Conservation (phyloP, 1,140 invertebrate genomes). For the Lethrus apterus region DNA sequence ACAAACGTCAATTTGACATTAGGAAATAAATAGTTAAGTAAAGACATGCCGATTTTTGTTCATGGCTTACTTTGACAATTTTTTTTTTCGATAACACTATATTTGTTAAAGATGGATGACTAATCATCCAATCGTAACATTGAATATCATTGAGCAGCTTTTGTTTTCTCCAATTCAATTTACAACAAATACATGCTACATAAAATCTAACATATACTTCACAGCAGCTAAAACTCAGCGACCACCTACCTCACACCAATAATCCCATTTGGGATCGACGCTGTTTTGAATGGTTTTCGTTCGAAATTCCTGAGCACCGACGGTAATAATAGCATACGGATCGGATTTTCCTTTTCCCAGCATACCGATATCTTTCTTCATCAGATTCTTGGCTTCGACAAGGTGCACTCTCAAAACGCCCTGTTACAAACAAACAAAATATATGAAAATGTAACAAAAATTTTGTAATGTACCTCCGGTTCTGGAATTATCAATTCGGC, state of each 20-base stretch:
- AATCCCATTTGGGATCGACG: conserved; percentile 91
- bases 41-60: too few relatives aligned
- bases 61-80: too few relatives aligned
- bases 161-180: too few relatives aligned
- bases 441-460: not conserved
- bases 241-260: conserved; percentile 79
- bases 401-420: conserved; percentile 80
- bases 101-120: too few relatives aligned
- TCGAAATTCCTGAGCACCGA: conserved; percentile 82
- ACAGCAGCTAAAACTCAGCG: not conserved
- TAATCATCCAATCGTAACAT: too few relatives aligned
- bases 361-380: conserved; percentile 85
- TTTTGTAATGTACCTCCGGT: conserved; percentile 61
- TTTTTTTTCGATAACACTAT: too few relatives aligned
- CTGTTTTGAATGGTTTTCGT: conserved; percentile 86
- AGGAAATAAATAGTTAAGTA: too few relatives aligned
- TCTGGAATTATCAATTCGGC: conserved; percentile 75
- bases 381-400: conserved; percentile 87
- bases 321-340: conserved; percentile 82
- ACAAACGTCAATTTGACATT: too few relatives aligned
- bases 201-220: not conserved
- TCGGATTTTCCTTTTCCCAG: conserved; percentile 93
- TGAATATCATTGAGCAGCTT: too few relatives aligned
- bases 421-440: conserved; percentile 41
- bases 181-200: too few relatives aligned